A percentile compares a stretch with the other conserved stretches of the same genome.
phyloP scores from a whole-genome alignment of 2,113 vertebrate genomes.

The Labrus mixtus region DNA sequence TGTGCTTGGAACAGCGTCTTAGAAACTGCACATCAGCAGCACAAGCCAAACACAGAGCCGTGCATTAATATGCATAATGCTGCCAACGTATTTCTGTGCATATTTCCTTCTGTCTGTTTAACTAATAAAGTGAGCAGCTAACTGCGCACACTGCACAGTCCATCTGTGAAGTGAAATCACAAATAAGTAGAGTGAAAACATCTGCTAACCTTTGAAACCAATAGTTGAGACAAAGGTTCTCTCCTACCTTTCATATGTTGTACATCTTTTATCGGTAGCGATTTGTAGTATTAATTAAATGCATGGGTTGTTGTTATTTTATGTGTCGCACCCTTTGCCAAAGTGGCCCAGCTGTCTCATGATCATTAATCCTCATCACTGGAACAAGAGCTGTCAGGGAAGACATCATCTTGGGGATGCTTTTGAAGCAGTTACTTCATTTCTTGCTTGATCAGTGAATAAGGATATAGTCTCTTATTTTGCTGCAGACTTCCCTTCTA shows the following conservation, averaged over 20 bases:
- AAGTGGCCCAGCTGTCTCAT: constrained; percentile 31
- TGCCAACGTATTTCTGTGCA: constrained; percentile 31
- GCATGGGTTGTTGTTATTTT: constrained; percentile 39
- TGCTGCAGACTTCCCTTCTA: constrained; percentile 24
- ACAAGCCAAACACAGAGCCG: constrained; percentile 6
- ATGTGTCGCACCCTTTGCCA: constrained; percentile 16
- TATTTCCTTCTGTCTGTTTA: constrained; percentile 42
- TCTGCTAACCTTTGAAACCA: constrained; percentile 22
- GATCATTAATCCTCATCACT: constrained; percentile 50
- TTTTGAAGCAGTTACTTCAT: constrained; percentile 48
- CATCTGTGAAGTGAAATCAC: not conserved
- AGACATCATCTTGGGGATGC: constrained; percentile 41
- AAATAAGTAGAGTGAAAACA: not conserved
- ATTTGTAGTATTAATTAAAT: constrained; percentile 36
- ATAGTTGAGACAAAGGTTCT: constrained; percentile 5
- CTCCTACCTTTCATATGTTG: not conserved
- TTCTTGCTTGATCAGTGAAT: constrained; percentile 58
- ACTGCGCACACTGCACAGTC: constrained; percentile 17
- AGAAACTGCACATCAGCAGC: constrained; percentile 29
- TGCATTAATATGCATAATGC: constrained; percentile 45
- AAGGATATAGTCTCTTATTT: constrained; percentile 20
- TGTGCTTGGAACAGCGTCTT: constrained; percentile 22
- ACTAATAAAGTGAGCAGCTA: constrained; percentile 51
- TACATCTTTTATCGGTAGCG: constrained; percentile 10
- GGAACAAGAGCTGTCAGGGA: constrained; percentile 5